Base-by-base conservation (phyloP, 2,888 invertebrate genomes). In the Drosophila aldrichi region DNA sequence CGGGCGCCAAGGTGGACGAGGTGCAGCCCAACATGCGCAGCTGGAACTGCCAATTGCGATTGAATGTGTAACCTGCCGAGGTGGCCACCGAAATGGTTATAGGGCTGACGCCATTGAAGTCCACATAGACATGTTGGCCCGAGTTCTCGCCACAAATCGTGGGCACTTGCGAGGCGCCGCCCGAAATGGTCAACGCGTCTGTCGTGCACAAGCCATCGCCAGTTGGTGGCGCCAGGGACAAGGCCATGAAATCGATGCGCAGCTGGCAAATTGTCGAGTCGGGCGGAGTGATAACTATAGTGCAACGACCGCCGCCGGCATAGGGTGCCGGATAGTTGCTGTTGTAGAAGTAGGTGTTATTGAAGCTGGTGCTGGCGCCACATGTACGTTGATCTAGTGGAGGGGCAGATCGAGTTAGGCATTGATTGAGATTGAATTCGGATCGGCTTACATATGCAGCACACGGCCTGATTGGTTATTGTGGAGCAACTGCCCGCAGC, bases 261-360 rank as follows among this genome's bases (percentile, higher is more conserved):
- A 97, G 93, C 95, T 97, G 93, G 48, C 93, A 93, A 65, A 92
- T 90, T 29, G 74, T 76, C 0, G 87, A 94, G 90, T 95, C 96
- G 85, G 96, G 95, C 55, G 96, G 95, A 79, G 95, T 94, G 2
- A 97, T 95, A 12, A 95, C 95, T 81, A 97, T 94, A 4, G 95
- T 94, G 90, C 97, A 97, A 2, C 90, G 80, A 36, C 94, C 94
- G 0, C 96, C 96, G 0, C 96, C 96, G 1, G 94, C 92, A 88
- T 95, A 96, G 0, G 96, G 94, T 0, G 94, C 94, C 0, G 97
- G 97, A 92, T 96, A 97, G 3, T 95, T 95, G 0, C 95, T 95
- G 90, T 96, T 97, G 14, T 95, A 95, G 92, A 97, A 97, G 91
- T 97, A 97, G 0, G 97, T 97, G 87, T 97, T 97, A 91, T 97